Percentiles rank a stretch among this genome's conserved stretches.
Evolutionary conservation across 2,888 invertebrate species (phyloP).

Genomic region (Acronicta leporina): DNA sequence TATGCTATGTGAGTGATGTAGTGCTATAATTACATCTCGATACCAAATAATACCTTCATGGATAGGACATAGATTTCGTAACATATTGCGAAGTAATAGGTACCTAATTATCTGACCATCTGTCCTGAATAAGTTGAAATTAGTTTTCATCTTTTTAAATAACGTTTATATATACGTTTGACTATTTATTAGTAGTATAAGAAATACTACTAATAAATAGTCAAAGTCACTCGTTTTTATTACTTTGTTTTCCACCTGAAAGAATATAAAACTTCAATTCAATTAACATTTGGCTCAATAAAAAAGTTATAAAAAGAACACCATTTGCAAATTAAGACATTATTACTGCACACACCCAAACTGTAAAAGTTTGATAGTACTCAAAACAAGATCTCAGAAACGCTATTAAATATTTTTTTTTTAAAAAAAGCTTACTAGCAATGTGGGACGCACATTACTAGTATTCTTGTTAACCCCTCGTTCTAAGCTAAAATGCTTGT

Average conservation of each 20-base stretch:
- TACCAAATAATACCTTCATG: no score
- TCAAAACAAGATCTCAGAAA: slow-evolving; percentile 12
- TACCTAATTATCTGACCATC: no score
- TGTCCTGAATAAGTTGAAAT: no score
- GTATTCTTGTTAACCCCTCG: no score
- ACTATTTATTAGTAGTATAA: no score
- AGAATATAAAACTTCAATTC: slow-evolving; percentile 35
- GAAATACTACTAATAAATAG: slow-evolving; percentile 20
- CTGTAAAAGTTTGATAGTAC: slow-evolving; percentile 25
- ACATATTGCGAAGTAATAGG: no score
- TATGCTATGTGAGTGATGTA: no score
- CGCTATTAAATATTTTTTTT: background rate
- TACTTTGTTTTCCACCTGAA: slow-evolving; percentile 36
- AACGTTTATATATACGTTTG: background rate
- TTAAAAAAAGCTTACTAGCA: no score
- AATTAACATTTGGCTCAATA: slow-evolving; percentile 35
- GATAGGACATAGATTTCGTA: no score
- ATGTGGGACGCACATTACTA: no score
- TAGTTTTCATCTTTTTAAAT: background rate
- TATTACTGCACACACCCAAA: slow-evolving; percentile 35
- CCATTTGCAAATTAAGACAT: slow-evolving; percentile 43
- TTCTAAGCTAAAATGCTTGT: no score
- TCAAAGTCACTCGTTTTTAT: slow-evolving; percentile 21
- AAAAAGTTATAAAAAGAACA: slow-evolving; percentile 39
- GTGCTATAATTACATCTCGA: no score